Evolutionary conservation across 1,140 invertebrate genomes (phyloP).

Genomic region (Paramacrobiotus metropolitanus): DNA sequence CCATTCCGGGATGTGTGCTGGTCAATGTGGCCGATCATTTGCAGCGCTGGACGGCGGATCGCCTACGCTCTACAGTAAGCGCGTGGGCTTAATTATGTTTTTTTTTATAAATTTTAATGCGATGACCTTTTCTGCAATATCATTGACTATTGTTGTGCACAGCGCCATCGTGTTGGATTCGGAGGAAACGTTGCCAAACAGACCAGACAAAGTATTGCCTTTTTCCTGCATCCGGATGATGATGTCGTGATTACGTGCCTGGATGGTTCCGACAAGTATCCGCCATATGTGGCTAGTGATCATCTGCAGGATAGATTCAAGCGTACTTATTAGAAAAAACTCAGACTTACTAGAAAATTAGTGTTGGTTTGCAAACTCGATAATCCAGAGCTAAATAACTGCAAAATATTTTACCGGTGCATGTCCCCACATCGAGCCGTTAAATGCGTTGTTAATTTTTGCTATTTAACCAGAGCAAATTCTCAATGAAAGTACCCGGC

Average conservation of each 20-base stretch:
- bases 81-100: conserved; percentile 3
- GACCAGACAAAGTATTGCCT: conserved; percentile 42
- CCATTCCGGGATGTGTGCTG: conserved; percentile 48
- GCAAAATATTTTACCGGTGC: no score
- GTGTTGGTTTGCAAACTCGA: no score
- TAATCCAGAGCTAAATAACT: no score
- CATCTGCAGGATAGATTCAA: no score
- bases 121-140: not conserved
- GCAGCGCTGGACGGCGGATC: conserved; percentile 43
- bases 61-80: conserved; percentile 40
- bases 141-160: conserved; percentile 23
- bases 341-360: no score
- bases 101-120: not conserved
- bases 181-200: conserved; percentile 29
- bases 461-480: no score
- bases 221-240: conserved; percentile 47
- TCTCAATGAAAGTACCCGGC: no score
- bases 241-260: conserved; percentile 31
- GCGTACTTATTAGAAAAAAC: no score
- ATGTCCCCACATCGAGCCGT: no score
- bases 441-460: no score
- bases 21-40: conserved; percentile 51
- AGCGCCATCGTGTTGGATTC: conserved; percentile 45
- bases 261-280: conserved; percentile 18
- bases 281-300: no score